Evolutionary conservation across 2,113 vertebrate genomes (phyloP).

Genomic region (Phylloscopus trochiloides): DNA sequence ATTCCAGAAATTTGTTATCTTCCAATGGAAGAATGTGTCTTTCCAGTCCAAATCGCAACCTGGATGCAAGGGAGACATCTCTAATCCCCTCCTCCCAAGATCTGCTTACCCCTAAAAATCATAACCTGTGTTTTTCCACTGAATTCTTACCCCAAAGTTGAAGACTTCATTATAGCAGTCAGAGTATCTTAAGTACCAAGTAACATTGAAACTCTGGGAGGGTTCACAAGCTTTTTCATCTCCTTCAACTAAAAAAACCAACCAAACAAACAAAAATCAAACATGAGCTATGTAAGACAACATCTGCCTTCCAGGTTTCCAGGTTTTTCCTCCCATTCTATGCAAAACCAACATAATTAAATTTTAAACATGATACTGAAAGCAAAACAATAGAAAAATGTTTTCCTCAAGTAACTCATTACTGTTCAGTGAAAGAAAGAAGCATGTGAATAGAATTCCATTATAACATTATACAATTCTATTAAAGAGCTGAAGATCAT

Average conservation of each 20-base stretch:
- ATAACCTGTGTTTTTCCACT: neutral
- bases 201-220: conserved; percentile 68
- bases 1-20: neutral
- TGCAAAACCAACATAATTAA: neutral
- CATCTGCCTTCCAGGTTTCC: neutral
- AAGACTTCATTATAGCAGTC: conserved; percentile 84
- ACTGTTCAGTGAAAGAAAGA: neutral
- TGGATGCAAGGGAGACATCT: neutral
- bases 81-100: neutral
- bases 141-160: conserved; percentile 76
- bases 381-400: neutral
- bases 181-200: conserved; percentile 79
- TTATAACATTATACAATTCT: neutral
- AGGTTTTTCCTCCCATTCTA: neutral
- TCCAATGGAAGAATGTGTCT: neutral
- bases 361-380: neutral
- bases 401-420: neutral
- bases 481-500: neutral
- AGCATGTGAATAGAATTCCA: neutral
- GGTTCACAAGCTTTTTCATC: conserved; percentile 71
- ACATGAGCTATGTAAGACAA: neutral
- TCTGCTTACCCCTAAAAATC: neutral
- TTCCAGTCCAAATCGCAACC: neutral
- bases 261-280: neutral
- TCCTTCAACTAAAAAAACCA: conserved; percentile 70